A percentile compares a stretch with the other conserved stretches of the same genome.
Conservation (phyloP, 1,140 invertebrate genomes). For the Apolygus lucorum region DNA sequence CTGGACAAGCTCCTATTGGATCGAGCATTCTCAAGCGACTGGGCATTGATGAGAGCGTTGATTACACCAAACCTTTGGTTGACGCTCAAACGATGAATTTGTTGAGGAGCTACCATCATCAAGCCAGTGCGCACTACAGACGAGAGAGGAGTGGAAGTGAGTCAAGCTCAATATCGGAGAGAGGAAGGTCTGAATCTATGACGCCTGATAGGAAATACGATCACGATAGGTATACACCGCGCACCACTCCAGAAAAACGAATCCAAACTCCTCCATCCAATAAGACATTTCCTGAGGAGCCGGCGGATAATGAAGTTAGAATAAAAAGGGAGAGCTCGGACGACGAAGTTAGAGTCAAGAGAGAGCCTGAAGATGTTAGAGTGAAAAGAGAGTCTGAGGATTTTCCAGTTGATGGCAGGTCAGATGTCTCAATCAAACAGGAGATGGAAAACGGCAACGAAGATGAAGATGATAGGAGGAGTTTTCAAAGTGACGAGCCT, state of each 20-base stretch:
- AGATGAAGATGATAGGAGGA: conserved; percentile 45
- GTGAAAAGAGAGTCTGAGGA: conserved; percentile 28
- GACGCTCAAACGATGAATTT: conserved; percentile 78
- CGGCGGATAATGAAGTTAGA: conserved; percentile 39
- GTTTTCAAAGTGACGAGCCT: conserved; percentile 42
- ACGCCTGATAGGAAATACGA: conserved; percentile 67
- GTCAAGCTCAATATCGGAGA: conserved; percentile 73
- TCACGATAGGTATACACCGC: conserved; percentile 48
- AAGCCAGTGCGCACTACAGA: conserved; percentile 47
- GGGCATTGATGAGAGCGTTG: conserved; percentile 88
- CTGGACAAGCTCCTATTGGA: conserved; percentile 62
- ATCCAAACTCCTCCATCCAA: conserved; percentile 42
- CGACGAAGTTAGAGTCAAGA: conserved; percentile 38
- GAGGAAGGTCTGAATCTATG: conserved; percentile 61
- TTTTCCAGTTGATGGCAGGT: conserved; percentile 14
- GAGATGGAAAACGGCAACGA: conserved; percentile 47
- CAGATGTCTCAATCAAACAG: conserved; percentile 39
- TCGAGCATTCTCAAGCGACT: conserved; percentile 83
- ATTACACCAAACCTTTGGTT: conserved; percentile 82
- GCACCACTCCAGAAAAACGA: conserved; percentile 64
- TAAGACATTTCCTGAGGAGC: conserved; percentile 35
- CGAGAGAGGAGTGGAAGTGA: conserved; percentile 74
- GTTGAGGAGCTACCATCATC: conserved; percentile 61
- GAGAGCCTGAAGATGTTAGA: conserved; percentile 23
- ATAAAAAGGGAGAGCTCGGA: conserved; percentile 49